Percentiles rank a stretch among this genome's conserved stretches.
These are phyloP conservation scores for Zaprionus inermis DNA, from an alignment of 1,140 invertebrate species.

Conservation along the genomic window DNA sequence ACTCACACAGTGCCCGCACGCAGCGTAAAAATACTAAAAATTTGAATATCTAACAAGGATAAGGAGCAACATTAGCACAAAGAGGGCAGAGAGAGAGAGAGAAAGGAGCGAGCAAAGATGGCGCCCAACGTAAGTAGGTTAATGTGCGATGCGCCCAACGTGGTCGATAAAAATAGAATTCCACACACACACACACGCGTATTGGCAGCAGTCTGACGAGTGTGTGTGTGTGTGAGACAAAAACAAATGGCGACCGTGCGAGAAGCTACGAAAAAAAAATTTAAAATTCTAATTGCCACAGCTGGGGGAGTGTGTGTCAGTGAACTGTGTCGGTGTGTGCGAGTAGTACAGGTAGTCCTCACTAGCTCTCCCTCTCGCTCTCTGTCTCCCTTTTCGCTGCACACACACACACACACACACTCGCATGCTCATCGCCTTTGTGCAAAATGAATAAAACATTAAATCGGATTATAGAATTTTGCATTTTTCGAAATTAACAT, in stretches of 20 bases:
- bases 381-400: background rate
- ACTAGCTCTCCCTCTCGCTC: slow-evolving; percentile 24
- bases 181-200: slow-evolving; percentile 5
- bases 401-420: background rate
- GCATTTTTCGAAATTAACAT: slow-evolving; percentile 79
- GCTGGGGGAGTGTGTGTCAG: slow-evolving; percentile 25
- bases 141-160: slow-evolving; percentile 64
- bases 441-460: slow-evolving; percentile 80
- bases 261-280: slow-evolving; percentile 43
- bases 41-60: slow-evolving; percentile 80
- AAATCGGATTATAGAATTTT: slow-evolving; percentile 82
- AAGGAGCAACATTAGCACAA: slow-evolving; percentile 38
- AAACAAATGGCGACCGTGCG: slow-evolving; percentile 52
- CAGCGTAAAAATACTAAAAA: slow-evolving; percentile 39
- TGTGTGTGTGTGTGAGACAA: slow-evolving; percentile 36
- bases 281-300: slow-evolving; percentile 78
- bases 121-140: slow-evolving; percentile 71
- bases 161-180: slow-evolving; percentile 69
- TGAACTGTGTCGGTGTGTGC: slow-evolving; percentile 22
- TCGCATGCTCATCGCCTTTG: slow-evolving; percentile 35
- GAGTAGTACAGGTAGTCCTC: slow-evolving; percentile 24
- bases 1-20: background rate
- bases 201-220: slow-evolving; percentile 14
- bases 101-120: slow-evolving; percentile 37
- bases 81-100: background rate